Conservation (phyloP, 1,140 invertebrate species). For the Pseudoatta argentina region DNA sequence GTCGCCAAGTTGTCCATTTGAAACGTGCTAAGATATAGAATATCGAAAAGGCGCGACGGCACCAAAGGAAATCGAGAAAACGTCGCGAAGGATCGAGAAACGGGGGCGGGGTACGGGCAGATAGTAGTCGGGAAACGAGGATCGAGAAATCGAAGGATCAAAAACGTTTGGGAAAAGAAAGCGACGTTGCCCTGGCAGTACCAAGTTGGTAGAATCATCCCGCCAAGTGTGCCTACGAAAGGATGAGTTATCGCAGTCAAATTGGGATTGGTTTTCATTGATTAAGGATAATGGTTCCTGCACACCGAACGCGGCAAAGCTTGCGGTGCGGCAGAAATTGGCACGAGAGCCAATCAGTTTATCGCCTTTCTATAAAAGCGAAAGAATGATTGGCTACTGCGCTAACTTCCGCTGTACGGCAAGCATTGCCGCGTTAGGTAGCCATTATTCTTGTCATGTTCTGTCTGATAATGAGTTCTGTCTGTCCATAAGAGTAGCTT, state of each 20-base stretch:
- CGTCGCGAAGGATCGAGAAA: conserved; percentile 1
- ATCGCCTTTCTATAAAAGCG: no score
- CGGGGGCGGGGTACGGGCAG: neutral
- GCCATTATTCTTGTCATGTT: no score
- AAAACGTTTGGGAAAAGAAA: conserved; percentile 39
- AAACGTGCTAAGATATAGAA: conserved; percentile 62
- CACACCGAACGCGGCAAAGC: no score
- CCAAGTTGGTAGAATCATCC: neutral
- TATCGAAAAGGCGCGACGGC: conserved; percentile 37
- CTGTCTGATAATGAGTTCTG: no score
- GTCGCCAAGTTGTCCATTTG: conserved; percentile 81
- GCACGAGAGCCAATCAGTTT: no score
- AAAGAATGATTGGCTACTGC: no score
- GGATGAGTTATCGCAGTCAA: neutral
- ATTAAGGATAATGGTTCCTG: no score
- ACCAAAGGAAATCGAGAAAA: conserved; percentile 71
- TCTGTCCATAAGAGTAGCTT: no score
- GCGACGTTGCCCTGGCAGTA: conserved; percentile 35
- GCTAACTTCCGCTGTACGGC: no score
- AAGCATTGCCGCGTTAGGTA: no score
- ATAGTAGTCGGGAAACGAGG: neutral
- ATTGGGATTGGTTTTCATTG: neutral
- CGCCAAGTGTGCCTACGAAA: neutral
- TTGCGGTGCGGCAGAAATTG: no score
- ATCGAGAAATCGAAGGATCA: neutral